Conservation (phyloP, 1,140 invertebrate genomes). For the Metopolophium dirhodum region DNA sequence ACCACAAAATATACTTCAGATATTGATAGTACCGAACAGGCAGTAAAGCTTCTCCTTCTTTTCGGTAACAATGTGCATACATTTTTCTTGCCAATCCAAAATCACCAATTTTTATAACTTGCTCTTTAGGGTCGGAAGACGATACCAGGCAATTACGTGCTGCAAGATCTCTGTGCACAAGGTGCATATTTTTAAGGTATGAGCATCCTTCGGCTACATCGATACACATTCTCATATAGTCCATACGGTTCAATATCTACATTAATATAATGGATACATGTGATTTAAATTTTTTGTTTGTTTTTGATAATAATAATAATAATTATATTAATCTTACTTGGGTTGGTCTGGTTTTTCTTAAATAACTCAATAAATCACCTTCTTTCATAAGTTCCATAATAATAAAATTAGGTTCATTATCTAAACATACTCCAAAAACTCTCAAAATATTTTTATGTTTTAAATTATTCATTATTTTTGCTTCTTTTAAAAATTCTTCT, state of each 20-base stretch:
- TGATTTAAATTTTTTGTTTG: no score
- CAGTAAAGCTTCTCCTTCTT: conserved; percentile 78
- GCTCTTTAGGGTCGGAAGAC: no score
- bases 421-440: conserved; percentile 90
- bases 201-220: conserved; percentile 92
- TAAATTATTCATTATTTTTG: no score
- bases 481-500: no score
- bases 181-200: conserved; percentile 93
- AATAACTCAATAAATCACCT: conserved; percentile 90
- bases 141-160: conserved; percentile 91
- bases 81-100: conserved; percentile 94
- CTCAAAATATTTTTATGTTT: conserved; percentile 72
- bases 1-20: not conserved
- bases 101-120: conserved; percentile 89
- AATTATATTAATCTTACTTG: no score
- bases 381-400: conserved; percentile 97
- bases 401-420: conserved; percentile 90
- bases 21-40: conserved; percentile 65
- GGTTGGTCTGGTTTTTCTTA: conserved; percentile 72
- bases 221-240: conserved; percentile 89
- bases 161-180: conserved; percentile 94
- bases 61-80: conserved; percentile 95
- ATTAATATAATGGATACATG: not conserved
- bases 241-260: conserved; percentile 75
- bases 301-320: no score